Conservation (phyloP, 1,140 invertebrate genomes). For the Lepidurus arcticus region DNA sequence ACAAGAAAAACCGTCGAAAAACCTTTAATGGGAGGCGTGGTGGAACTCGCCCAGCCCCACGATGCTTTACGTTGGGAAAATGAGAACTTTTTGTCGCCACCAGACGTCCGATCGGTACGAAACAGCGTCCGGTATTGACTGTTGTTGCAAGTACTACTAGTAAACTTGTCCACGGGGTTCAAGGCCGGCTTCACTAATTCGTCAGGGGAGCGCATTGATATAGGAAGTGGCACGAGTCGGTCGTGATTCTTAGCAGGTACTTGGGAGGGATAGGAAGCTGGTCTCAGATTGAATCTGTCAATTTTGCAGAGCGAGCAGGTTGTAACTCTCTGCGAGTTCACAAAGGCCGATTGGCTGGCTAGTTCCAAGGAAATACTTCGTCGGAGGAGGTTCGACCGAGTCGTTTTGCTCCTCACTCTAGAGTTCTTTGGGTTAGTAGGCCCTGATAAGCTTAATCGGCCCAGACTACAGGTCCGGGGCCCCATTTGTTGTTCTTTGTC, state of each 20-base stretch:
- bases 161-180: not conserved
- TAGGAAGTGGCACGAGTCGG: not conserved
- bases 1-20: constrained; percentile 36
- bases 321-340: not conserved
- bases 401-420: not conserved
- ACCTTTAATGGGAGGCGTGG: not conserved
- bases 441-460: not conserved
- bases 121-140: not conserved
- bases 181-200: not conserved
- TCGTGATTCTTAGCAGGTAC: not conserved
- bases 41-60: not conserved
- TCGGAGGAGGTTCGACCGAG: not conserved
- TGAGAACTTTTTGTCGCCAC: not conserved
- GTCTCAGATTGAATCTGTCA: not conserved
- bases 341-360: not conserved
- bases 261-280: not conserved
- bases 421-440: not conserved
- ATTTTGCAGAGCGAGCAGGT: not conserved
- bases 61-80: not conserved
- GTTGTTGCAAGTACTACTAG: not conserved
- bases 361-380: not conserved
- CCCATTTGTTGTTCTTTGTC: not conserved
- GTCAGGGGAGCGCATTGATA: not conserved
- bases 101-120: not conserved
- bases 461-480: not conserved